Base-by-base conservation (phyloP, 2,113 vertebrate genomes). In the Ariopsis seemanni region DNA sequence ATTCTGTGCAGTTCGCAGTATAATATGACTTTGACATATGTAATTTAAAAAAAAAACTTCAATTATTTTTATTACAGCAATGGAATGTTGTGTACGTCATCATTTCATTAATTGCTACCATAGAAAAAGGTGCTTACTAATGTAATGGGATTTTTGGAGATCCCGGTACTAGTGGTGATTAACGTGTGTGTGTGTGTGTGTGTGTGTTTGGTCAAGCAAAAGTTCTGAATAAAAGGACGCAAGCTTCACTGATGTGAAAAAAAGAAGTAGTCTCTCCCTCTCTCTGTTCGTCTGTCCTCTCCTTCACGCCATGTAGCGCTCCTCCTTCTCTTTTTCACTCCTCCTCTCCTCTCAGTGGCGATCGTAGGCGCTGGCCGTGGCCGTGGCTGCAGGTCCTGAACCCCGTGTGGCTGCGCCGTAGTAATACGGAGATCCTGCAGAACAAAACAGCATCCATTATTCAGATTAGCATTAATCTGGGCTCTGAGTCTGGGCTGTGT, bases 391-490 rank as follows among this genome's bases (percentile, higher is more conserved):
- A 0, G 97, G 96, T 0, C 97, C 97, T 0, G 97, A 94, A 86
- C 98, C 97, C 2, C 98, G 94, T 52, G 98, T 96, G 9, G 98
- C 96, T 0, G 97, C 95, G 0, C 98, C 97, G 94, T 99, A 99
- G 93, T 99, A 99, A 92, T 99, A 99, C 0, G 98, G 97, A 90
- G 98, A 99, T 53, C 97, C 98, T 99, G 83, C 7, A 75, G 63
- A 22, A 77, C 34, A 85, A 52, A 82, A 57, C 7, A 7, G 9
- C 0, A 20, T 85, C 84, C n/a, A 20, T 77, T 20, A 30, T 27
- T n/a, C 18, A 55, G 52, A 60, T 84, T 25, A 8, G 72, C 20
- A 48, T 52, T 65, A 67, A 52, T 50, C 60, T 63, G 57, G 17
- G 20, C 42, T 50, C 72, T 50, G 55, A 55, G 55, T 55, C 55